phyloP scores from a whole-genome alignment of 1,140 invertebrate species.

The Pogonomyrmex californicus region DNA sequence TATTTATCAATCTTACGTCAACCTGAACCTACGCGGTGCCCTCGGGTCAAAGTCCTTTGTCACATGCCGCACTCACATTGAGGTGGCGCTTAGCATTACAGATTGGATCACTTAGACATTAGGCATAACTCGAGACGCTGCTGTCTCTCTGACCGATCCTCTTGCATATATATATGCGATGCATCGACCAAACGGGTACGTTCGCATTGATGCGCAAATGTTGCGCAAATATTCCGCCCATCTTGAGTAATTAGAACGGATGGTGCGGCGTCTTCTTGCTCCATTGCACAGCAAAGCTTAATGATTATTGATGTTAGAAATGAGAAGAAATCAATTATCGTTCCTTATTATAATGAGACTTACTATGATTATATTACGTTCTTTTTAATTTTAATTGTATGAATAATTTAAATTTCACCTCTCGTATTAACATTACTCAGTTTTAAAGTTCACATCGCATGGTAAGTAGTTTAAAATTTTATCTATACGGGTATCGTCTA shows the following conservation, averaged over 20 bases:
- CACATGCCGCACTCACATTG: conserved; percentile 38
- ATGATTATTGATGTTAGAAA: conserved; percentile 63
- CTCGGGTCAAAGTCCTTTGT: conserved; percentile 59
- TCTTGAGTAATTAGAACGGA: conserved; percentile 76
- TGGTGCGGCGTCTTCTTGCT: conserved; percentile 62
- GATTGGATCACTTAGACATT: conserved; percentile 61
- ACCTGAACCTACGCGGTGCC: not conserved
- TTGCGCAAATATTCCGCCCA: conserved; percentile 58
- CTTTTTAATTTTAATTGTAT: conserved; percentile 5
- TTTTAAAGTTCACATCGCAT: not conserved
- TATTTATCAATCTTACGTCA: conserved; percentile 15
- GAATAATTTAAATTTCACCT: conserved; percentile 31
- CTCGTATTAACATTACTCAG: not conserved
- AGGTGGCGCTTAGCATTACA: conserved; percentile 41
- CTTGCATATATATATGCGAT: conserved; percentile 19
- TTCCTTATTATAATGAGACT: not conserved
- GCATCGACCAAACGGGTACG: conserved; percentile 53
- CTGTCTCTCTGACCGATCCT: conserved; percentile 43
- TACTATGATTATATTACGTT: conserved; percentile 9
- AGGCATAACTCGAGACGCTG: conserved; percentile 54
- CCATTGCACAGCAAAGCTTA: conserved; percentile 38
- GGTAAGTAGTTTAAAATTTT: not conserved
- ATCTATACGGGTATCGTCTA: not conserved
- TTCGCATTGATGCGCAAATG: conserved; percentile 49
- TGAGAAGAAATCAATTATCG: conserved; percentile 11